Base-by-base conservation (phyloP, 2,888 invertebrate species). In the Clistopyga incitator region DNA sequence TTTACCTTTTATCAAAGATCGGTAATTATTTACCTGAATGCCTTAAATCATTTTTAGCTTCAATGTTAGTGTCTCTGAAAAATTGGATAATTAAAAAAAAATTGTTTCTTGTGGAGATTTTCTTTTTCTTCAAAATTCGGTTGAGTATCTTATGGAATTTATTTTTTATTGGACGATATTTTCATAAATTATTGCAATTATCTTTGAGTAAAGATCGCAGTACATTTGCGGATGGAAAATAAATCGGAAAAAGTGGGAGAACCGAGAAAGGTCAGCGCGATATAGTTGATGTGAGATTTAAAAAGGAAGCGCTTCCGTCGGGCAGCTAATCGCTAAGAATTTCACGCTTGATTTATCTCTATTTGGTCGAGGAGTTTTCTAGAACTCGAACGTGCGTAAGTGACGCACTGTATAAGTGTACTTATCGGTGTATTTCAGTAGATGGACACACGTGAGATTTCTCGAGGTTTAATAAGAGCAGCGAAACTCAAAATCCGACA, bases 311-410 rank as follows among this genome's bases (percentile, higher is more conserved):
- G 45, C 0, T 56, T 72, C 8, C 50, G 20, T 38, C 42, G 65
- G 6, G 20, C 56, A 29, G 54, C 8, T 13, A 65, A 65, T 1
- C 23, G 34, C 52, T 13, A 11, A 13, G 13, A 15, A 20, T 75
- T 75, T 64, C 8, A 64, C 54, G 54, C 54, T 13, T 34, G 52
- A 65, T 65, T 64, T 42, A n/a, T 50, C 76, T 76, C 23, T 65
- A 76, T 76, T 76, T 67, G 76, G 67, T 67, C n/a, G 54, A 38
- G 13, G 67, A 34, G 56, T 67, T 67, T 76, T 76, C 76, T 42
- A 65, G 45, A 54, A 29, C 65, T 42, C 65, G 42, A 23, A 75
- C 64, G 38, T 54, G 65, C 18, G 6, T 25, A 54, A 23, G 10
- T 15, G 13, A 11, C 45, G 11, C 45, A 25, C n/a, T 50, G 25